Evolutionary conservation across 2,113 vertebrate genomes (phyloP).

Genomic region (Plectropomus leopardus): DNA sequence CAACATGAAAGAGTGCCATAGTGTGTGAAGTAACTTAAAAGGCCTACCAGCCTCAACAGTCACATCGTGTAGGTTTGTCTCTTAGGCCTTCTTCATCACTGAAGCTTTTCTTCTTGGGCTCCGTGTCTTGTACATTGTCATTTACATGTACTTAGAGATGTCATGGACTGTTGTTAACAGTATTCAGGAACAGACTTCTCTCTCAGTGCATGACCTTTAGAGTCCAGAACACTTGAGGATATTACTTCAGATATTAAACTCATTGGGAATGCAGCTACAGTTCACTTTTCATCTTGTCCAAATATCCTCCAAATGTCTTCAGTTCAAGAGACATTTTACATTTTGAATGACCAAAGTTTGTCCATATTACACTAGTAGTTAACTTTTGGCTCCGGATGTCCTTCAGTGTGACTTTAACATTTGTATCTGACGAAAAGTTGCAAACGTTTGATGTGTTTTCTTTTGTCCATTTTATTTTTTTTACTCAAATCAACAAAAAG

Average conservation of each 20-base stretch:
- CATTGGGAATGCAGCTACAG: neutral
- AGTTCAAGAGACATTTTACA: constrained; percentile 16
- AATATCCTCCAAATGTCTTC: neutral
- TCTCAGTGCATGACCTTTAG: neutral
- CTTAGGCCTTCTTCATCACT: neutral
- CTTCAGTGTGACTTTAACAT: constrained; percentile 4
- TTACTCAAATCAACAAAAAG: too few relatives aligned
- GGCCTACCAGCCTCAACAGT: neutral
- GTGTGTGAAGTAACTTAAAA: constrained; percentile 11
- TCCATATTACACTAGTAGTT: neutral
- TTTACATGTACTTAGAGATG: neutral
- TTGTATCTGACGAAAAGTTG: neutral
- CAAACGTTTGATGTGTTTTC: constrained; percentile 9
- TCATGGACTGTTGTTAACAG: too few relatives aligned
- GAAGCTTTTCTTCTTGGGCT: neutral
- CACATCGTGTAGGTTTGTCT: neutral
- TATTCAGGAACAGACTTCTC: neutral
- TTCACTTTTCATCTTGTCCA: neutral
- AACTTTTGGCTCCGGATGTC: neutral
- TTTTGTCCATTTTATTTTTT: too few relatives aligned
- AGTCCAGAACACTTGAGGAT: neutral
- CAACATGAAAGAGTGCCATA: neutral
- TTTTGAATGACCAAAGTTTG: neutral
- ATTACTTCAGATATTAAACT: neutral
- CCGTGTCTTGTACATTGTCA: neutral